phyloP scores from a whole-genome alignment of 2,113 vertebrate genomes.

The Erpornis zantholeuca region DNA sequence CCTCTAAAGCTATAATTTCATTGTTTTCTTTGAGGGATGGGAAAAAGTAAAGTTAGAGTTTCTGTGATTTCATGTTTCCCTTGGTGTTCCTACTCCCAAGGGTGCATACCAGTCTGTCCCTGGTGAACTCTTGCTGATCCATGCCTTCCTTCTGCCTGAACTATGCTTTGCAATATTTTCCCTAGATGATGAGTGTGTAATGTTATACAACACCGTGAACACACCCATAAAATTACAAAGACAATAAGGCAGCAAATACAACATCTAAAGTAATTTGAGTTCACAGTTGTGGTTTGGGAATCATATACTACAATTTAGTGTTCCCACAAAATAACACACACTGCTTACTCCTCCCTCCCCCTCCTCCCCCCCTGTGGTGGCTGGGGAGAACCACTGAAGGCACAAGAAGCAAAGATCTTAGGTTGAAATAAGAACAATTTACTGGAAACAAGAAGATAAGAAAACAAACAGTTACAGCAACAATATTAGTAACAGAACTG shows the following conservation, averaged over 20 bases:
- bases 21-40: not conserved
- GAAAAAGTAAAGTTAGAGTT: not conserved
- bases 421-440: not conserved
- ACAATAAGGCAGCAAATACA: not conserved
- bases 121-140: not conserved
- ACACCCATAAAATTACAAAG: not conserved
- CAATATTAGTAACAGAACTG: not conserved
- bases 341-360: not conserved
- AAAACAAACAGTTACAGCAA: not conserved
- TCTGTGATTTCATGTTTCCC: not conserved
- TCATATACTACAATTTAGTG: not conserved
- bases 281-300: not conserved
- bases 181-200: not conserved
- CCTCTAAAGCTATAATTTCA: not conserved
- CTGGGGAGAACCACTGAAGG: not conserved
- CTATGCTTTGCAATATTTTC: not conserved
- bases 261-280: not conserved
- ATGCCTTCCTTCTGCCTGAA: not conserved
- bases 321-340: not conserved
- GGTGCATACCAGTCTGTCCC: not conserved
- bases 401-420: not conserved
- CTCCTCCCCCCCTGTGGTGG: not conserved
- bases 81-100: not conserved
- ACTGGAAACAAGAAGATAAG: not conserved
- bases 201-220: not conserved